These are phyloP conservation scores for Camponotus pennsylvanicus DNA, from an alignment of 1,140 invertebrate species.

Conservation along the genomic window DNA sequence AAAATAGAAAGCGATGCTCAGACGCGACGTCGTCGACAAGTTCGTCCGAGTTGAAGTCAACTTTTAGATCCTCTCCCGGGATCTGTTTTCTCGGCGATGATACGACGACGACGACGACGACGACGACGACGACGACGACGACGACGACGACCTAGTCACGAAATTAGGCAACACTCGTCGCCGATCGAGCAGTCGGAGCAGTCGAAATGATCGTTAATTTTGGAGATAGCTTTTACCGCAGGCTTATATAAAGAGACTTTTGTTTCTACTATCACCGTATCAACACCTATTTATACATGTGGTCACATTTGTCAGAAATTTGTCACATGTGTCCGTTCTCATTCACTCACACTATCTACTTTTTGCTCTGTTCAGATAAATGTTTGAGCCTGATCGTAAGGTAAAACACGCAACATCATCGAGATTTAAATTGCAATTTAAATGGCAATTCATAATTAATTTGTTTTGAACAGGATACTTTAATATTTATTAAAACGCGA, in stretches of 20 bases:
- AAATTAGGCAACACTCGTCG: conserved; percentile 44
- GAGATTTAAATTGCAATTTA: not conserved
- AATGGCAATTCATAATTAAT: not conserved
- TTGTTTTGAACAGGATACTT: not conserved
- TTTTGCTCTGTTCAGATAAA: not conserved
- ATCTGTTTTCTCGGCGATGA: conserved; percentile 12
- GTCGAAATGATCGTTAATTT: conserved; percentile 34
- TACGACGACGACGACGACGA: too few relatives aligned
- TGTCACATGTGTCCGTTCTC: not conserved
- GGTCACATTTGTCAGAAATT: conserved; percentile 16
- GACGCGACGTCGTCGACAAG: conserved; percentile 23
- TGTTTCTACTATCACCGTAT: conserved; percentile 6
- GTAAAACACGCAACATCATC: not conserved
- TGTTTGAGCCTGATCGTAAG: not conserved
- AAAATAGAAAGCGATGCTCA: conserved; percentile 56
- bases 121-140: not conserved
- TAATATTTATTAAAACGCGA: not conserved
- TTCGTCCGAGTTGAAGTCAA: conserved; percentile 29
- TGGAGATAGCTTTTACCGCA: not conserved
- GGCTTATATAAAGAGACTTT: conserved; percentile 25
- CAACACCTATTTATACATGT: conserved; percentile 15
- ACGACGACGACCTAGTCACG: conserved; percentile 9
- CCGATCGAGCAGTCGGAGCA: not conserved
- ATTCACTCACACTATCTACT: not conserved
- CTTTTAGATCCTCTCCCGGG: not conserved